Evolutionary conservation across 2,888 invertebrate species (phyloP), one percentile per base, ranked within the genome.

Genomic region (Linyphia triangularis): DNA sequence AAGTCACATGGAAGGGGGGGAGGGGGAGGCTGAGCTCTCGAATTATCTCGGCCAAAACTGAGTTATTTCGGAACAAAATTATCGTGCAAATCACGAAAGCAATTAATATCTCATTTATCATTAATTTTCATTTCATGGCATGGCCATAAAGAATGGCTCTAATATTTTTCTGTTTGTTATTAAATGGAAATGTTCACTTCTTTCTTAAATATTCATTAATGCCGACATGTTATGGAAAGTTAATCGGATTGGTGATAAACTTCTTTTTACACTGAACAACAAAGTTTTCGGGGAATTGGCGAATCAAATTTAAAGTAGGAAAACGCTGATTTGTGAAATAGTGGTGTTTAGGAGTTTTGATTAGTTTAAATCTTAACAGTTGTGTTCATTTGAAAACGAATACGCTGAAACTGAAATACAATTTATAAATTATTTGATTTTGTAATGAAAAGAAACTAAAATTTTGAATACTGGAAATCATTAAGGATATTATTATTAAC

Each of bases 181-280:
- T 51, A 51, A 51, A 51, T 51, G 51, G 51, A 51, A 51, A 51
- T 51, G n/a, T n/a, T 51, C n/a, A 51, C 51, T 51, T 51, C 51
- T 51, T 51, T 51, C 51, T 51, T n/a, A 51, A 51, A 51, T 51
- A 51, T 51, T 51, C 51, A 51, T 51, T 51, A 51, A n/a, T 51
- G n/a, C 5, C 51, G 5, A n/a, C 51, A 5, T 51, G 51, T 51
- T 51, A 13, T 51, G 16, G 51, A 51, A 51, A 51, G 51, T 6
- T 51, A n/a, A n/a, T n/a, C n/a, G 13, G 51, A 51, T 51, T 5
- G n/a, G 13, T n/a, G n/a, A 51, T 51, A 16, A 51, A 51, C 51
- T 16, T 16, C 13, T 13, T 5, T 51, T 51, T 51, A n/a, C 51
- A n/a, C 13, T 51, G 5, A 51, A 51, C 16, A 13, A n/a, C n/a